Evolutionary conservation across 2,888 invertebrate species (phyloP).

Genomic region (Tupiocoris notatus): DNA sequence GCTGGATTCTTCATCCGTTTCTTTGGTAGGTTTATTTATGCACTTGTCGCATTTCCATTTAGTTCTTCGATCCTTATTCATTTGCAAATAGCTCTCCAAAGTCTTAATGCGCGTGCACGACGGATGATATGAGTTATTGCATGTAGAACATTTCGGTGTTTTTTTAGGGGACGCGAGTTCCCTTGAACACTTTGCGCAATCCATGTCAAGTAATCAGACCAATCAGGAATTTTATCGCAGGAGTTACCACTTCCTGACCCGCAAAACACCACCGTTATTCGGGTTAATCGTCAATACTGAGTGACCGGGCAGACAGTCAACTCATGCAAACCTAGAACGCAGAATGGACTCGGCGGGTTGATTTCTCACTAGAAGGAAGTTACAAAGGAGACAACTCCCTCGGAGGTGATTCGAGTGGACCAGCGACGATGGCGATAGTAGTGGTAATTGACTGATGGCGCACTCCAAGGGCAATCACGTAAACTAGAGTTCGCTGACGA

Average conservation of each 20-base stretch:
- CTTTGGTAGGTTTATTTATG: not conserved
- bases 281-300: not conserved
- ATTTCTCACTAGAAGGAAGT: too few relatives aligned
- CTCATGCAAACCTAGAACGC: too few relatives aligned
- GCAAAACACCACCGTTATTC: not conserved
- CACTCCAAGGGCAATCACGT: too few relatives aligned
- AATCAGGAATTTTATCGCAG: not conserved
- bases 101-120: not conserved
- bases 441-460: too few relatives aligned
- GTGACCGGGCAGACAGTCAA: too few relatives aligned
- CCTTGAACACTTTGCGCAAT: not conserved
- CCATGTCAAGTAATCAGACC: not conserved
- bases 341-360: too few relatives aligned
- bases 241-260: not conserved
- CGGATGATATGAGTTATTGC: not conserved
- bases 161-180: not conserved
- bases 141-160: not conserved
- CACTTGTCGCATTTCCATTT: constrained; percentile 7
- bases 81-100: not conserved
- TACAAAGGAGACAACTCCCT: too few relatives aligned
- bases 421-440: too few relatives aligned
- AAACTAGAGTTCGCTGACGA: too few relatives aligned
- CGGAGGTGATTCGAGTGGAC: too few relatives aligned
- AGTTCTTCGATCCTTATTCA: not conserved
- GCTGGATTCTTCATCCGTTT: not conserved